Evolutionary conservation across 2,797 vertebrate species (phyloP), one percentile per base, ranked within the genome.

Genomic region (Takifugu rubripes): DNA sequence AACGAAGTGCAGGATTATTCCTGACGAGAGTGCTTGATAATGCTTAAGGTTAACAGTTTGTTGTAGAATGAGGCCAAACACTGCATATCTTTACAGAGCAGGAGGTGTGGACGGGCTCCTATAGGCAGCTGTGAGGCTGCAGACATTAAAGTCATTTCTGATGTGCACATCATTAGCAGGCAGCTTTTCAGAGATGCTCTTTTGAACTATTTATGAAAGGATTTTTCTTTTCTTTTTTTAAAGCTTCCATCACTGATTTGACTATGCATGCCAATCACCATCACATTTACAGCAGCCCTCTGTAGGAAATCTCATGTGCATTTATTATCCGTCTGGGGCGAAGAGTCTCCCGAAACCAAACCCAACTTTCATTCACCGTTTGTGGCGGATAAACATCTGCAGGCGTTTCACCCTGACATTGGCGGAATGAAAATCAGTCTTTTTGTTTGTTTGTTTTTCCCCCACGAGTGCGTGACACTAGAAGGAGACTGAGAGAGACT

Each of bases 361-460:
- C 26, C 27, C 29, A 56, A 68, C 65, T 75, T 75, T 80, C 77
- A 72, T 79, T 78, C 57, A 27, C 47, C 45, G 52, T 46, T 46
- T 25, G 21, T 54, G 57, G 57, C 58, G 52, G 67, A 81, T 74
- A 77, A 83, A 83, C 74, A 83, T 83, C 83, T 84, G 66, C 52
- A 62, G 75, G 76, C 70, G 45, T 72, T 74, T 70, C 49, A 62
- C 62, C 47, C 70, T 84, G 72, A 83, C 67, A 65, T 49, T 52
- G 56, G 62, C 52, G 51, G 81, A 84, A 79, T 81, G 60, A 59
- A 66, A 72, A 77, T 62, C 66, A 26, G 31, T 58, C n/a, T 33
- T 12, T 29, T 52, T 21, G 49, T 16, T 29, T 5, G 25, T 27
- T 1, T 56, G 3, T 44, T 15, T 31, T 36, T 42, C 27, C 26